Evolutionary conservation across 2,113 vertebrate species (phyloP), one percentile per base, ranked within the genome.

Genomic region (Taxidea taxus): DNA sequence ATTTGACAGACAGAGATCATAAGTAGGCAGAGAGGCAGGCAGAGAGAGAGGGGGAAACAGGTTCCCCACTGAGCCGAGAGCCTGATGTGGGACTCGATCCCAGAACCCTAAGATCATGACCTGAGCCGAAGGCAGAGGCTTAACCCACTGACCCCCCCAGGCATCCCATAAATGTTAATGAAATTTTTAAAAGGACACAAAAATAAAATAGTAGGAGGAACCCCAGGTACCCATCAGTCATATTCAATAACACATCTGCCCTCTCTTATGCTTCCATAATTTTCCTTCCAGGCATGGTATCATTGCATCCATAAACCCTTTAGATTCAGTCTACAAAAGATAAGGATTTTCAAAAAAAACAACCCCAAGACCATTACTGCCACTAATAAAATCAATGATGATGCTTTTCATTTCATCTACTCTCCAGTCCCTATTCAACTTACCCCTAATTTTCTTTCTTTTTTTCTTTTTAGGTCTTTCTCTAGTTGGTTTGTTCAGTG

Each of bases 171-270:
- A 6, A 34, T 51, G 82, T 49, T 3, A 87, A 54, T 64, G 29
- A 93, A 66, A 56, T 49, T 80, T 95, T 94, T 51, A 51, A 47
- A 87, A 93, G 37, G 54, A 49, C 14, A 51, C n/a, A 87, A 68
- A 94, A 92, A 49, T 64, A 42, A 91, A 84, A 80, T 5, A 31
- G 44, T 12, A n/a, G 25, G 49, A 62, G 3, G 27, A 89, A 82
- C n/a, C 14, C 23, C n/a, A 9, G 0, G 14, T n/a, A 68, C 25
- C 42, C 70, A 29, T 12, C 4, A 29, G 62, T 85, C 72, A 75
- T 31, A 44, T 51, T 23, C 70, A 21, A 39, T 0, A 54, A 27
- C 49, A 54, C 6, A 15, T 23, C 0, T 37, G 21, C 56, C 14
- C 58, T n/a, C 2, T 13, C 66, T n/a, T 64, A n/a, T 39, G 56